Evolutionary conservation across 2,888 invertebrate species (phyloP).

Genomic region (Rotaria sp.): DNA sequence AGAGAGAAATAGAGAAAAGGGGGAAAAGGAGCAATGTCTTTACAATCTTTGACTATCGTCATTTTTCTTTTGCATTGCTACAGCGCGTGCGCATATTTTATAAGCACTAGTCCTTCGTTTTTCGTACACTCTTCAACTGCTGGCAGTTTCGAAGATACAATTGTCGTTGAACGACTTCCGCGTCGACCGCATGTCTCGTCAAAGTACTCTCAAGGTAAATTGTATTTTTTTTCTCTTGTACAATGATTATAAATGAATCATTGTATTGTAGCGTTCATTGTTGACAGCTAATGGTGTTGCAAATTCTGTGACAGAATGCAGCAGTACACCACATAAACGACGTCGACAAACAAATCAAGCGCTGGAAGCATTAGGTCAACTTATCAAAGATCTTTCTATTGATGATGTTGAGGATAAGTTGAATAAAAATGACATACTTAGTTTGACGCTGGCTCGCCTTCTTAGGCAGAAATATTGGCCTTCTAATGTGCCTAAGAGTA

Average conservation of each 20-base stretch:
- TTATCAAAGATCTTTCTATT: not conserved
- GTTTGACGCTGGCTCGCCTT: not conserved
- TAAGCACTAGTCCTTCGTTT: not conserved
- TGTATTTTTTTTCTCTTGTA: not conserved
- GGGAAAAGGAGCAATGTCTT: not conserved
- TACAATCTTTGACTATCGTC: not conserved
- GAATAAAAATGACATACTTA: constrained; percentile 6
- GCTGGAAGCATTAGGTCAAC: not conserved
- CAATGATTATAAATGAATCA: not conserved
- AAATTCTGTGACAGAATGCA: not conserved
- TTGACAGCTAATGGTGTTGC: not conserved
- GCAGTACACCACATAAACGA: not conserved
- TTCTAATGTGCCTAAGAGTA: not conserved
- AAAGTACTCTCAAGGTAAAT: not conserved
- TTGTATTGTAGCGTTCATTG: not conserved
- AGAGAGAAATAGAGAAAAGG: not conserved
- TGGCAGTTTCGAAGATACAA: not conserved
- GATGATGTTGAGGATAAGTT: not conserved
- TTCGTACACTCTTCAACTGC: not conserved
- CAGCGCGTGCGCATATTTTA: not conserved
- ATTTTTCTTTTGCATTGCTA: not conserved
- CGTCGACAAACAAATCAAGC: not conserved
- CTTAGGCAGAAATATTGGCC: not conserved
- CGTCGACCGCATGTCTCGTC: not conserved
- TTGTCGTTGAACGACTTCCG: not conserved